Conservation (phyloP, 2,797 vertebrate species). For the Acanthurus lineatus region DNA sequence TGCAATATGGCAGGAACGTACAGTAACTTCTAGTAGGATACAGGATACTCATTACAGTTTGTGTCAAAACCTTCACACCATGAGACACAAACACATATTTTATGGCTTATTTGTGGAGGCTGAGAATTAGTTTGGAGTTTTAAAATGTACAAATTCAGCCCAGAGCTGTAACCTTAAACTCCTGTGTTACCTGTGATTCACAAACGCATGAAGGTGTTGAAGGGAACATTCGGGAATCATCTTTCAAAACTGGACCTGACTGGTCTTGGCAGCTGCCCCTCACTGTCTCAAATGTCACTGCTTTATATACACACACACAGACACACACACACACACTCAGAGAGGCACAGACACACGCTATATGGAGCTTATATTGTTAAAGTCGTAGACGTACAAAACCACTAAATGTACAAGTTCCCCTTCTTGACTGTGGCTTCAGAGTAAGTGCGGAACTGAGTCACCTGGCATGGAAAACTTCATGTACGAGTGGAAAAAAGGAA, state of each 20-base stretch:
- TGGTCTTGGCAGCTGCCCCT: constrained; percentile 24
- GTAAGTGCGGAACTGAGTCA: constrained; percentile 26
- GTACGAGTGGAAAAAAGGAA: constrained; percentile 38
- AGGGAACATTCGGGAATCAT: constrained; percentile 41
- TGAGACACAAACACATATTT: not conserved
- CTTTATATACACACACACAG: constrained; percentile 68
- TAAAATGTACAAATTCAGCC: not conserved
- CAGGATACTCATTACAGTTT: constrained; percentile 14
- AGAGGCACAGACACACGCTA: constrained; percentile 8
- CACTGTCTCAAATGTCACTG: constrained; percentile 60
- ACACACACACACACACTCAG: constrained; percentile 27
- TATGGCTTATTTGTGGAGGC: not conserved
- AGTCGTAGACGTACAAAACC: constrained; percentile 2
- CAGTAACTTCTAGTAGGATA: not conserved
- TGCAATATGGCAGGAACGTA: not conserved
- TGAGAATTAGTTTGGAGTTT: not conserved
- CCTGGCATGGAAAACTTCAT: constrained; percentile 4
- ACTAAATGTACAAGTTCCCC: not conserved
- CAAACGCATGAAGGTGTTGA: constrained; percentile 30
- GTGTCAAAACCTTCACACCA: not conserved
- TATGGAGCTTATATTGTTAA: constrained; percentile 50
- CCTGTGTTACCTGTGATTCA: constrained; percentile 9
- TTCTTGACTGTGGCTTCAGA: not conserved
- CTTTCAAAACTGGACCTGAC: constrained; percentile 45
- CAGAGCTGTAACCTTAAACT: not conserved